Evolutionary conservation across 2,797 vertebrate species (phyloP).

Genomic region (Bucorvus abyssinicus): DNA sequence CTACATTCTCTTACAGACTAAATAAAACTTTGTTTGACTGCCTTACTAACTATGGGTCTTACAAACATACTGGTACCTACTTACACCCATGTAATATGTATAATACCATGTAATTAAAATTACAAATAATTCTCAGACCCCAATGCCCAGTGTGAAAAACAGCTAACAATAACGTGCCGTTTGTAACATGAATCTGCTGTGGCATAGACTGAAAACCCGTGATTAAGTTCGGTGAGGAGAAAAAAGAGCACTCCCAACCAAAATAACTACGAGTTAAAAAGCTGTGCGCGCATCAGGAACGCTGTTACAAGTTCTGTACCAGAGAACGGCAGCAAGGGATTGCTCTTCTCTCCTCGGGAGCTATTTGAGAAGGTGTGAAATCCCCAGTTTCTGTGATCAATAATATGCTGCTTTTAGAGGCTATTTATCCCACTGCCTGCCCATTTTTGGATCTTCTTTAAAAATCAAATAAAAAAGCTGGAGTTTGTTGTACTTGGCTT

Average conservation of each 20-base stretch:
- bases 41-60: too few relatives aligned
- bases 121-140: background rate
- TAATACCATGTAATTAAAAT: background rate
- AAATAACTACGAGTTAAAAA: background rate
- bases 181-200: background rate
- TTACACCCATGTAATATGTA: too few relatives aligned
- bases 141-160: background rate
- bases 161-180: rapidly evolving
- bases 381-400: background rate
- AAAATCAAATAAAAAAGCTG: background rate
- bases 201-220: background rate
- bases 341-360: background rate
- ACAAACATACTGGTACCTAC: background rate
- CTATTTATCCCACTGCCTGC: background rate
- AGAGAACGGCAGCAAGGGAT: background rate
- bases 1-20: rapidly evolving
- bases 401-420: rapidly evolving
- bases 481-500: background rate
- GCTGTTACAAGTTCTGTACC: background rate
- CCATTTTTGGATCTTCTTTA: background rate
- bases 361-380: background rate
- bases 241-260: background rate
- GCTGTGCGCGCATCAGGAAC: background rate
- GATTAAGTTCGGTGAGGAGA: background rate
- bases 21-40: background rate